phyloP scores from a whole-genome alignment of 2,797 vertebrate species.

The Spheniscus humboldti region DNA sequence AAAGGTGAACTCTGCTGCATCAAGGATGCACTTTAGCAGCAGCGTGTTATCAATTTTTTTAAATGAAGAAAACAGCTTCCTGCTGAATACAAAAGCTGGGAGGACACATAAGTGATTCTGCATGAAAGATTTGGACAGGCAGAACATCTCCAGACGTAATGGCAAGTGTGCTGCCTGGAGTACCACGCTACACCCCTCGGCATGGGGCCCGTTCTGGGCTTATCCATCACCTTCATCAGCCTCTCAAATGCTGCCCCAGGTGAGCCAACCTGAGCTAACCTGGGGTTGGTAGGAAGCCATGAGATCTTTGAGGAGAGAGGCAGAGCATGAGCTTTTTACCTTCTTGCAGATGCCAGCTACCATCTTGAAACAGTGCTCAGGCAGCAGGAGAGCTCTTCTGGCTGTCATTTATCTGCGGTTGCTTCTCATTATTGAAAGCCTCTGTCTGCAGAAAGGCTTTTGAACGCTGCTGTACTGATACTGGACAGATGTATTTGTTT shows the following conservation, averaged over 20 bases:
- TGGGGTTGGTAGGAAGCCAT: neutral
- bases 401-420: neutral
- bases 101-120: neutral
- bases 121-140: neutral
- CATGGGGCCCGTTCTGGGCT: neutral
- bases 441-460: neutral
- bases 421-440: neutral
- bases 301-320: neutral
- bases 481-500: neutral
- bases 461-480: neutral
- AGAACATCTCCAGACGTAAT: neutral
- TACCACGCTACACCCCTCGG: fast-evolving
- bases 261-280: neutral
- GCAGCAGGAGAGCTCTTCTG: neutral
- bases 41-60: neutral
- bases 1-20: neutral
- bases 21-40: neutral
- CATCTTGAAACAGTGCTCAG: neutral
- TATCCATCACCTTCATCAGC: neutral
- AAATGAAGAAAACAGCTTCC: neutral
- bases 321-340: neutral
- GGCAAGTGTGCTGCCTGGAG: neutral
- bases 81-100: neutral
- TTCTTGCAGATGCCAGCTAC: neutral
- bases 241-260: neutral